Percentiles rank a stretch among this genome's conserved stretches.
Conservation (phyloP, 2,113 vertebrate species). For the Gallinago paraguaiae region DNA sequence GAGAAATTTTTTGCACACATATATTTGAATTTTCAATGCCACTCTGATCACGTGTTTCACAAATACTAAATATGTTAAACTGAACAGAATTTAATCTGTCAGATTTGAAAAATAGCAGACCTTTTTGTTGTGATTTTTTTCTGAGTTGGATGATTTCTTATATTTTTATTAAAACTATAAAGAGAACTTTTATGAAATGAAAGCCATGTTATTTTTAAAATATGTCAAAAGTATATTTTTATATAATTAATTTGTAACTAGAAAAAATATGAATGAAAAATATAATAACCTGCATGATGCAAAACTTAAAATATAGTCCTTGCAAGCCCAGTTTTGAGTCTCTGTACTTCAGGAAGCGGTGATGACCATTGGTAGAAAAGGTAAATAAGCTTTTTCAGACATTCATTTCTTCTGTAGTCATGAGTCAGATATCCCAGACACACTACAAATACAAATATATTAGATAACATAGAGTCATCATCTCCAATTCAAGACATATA, state of each 20-base stretch:
- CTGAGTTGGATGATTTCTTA: not conserved
- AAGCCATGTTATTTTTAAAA: not conserved
- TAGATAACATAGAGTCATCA: not conserved
- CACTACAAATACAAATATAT: not conserved
- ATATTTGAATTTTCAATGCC: not conserved
- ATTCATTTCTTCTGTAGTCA: not conserved
- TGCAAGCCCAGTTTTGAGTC: not conserved
- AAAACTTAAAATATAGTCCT: not conserved
- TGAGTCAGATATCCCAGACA: not conserved
- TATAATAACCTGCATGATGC: accelerated
- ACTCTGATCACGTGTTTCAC: not conserved
- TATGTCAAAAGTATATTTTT: not conserved
- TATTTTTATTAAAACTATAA: not conserved
- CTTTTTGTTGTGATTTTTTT: not conserved
- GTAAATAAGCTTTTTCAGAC: not conserved
- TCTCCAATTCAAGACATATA: not conserved
- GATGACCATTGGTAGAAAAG: not conserved
- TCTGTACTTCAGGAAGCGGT: not conserved
- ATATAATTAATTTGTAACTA: not conserved
- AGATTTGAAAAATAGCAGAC: not conserved
- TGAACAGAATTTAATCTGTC: not conserved
- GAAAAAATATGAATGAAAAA: not conserved
- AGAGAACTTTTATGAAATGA: not conserved
- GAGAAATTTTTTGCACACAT: not conserved
- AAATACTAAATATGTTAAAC: not conserved